phyloP scores from a whole-genome alignment of 2,888 invertebrate species.

The Chloroclystis v-ata region DNA sequence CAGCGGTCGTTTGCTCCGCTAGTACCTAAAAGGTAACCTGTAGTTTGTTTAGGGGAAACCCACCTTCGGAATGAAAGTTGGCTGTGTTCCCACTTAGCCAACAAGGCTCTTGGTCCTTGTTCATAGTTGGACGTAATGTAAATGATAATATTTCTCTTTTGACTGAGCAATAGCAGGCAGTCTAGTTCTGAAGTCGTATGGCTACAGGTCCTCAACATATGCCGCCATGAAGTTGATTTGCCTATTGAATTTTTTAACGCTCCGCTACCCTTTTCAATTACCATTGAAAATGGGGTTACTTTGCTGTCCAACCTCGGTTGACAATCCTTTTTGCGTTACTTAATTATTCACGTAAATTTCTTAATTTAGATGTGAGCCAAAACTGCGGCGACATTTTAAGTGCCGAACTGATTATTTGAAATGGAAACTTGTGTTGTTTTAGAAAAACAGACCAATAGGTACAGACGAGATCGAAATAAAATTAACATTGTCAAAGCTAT shows the following conservation, averaged over 20 bases:
- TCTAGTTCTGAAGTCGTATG: neutral
- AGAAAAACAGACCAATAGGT: neutral
- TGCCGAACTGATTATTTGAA: slow-evolving; percentile 23
- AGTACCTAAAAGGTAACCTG: no score
- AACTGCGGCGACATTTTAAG: slow-evolving; percentile 43
- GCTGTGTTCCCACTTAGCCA: no score
- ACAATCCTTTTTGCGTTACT: slow-evolving; percentile 74
- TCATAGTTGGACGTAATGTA: no score
- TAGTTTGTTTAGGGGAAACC: no score
- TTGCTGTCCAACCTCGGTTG: slow-evolving; percentile 69
- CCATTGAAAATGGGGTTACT: slow-evolving; percentile 68
- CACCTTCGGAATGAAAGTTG: no score
- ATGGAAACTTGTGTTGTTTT: slow-evolving; percentile 1
- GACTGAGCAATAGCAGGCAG: no score
- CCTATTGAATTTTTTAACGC: slow-evolving; percentile 69
- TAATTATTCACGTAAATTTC: slow-evolving; percentile 74
- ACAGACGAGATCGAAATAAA: no score
- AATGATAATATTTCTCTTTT: no score
- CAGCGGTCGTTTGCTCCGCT: no score
- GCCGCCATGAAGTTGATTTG: slow-evolving; percentile 53
- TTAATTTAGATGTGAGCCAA: slow-evolving; percentile 68
- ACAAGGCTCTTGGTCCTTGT: no score
- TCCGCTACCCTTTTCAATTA: slow-evolving; percentile 75
- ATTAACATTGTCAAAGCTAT: no score
- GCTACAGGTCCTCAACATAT: slow-evolving; percentile 36